Conservation (phyloP, 2,113 vertebrate genomes). For the Verasper variegatus region DNA sequence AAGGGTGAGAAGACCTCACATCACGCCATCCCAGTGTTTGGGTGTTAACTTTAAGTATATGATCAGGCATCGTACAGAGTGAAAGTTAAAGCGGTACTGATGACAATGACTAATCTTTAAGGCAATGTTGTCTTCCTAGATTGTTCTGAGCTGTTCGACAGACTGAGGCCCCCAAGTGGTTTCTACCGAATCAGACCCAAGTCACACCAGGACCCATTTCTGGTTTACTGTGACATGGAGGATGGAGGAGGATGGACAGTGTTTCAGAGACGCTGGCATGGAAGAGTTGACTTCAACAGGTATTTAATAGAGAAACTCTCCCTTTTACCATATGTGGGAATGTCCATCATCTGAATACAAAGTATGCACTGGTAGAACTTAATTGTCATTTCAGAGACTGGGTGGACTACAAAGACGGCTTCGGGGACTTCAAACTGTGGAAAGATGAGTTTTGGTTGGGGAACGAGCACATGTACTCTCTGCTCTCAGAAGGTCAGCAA, state of each 20-base stretch:
- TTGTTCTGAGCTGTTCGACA: conserved; percentile 85
- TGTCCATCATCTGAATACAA: no score
- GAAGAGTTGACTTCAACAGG: conserved; percentile 90
- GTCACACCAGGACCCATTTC: conserved; percentile 82
- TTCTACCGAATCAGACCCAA: conserved; percentile 88
- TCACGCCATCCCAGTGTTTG: neutral
- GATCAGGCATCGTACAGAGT: neutral
- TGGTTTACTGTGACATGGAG: conserved; percentile 91
- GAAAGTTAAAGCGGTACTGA: neutral
- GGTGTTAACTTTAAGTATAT: neutral
- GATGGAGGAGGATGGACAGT: conserved; percentile 92
- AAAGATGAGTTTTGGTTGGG: conserved; percentile 94
- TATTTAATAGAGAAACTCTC: conserved; percentile 44
- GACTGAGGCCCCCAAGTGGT: conserved; percentile 78
- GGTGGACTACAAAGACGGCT: conserved; percentile 90
- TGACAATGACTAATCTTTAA: neutral
- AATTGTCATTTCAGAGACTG: conserved; percentile 82
- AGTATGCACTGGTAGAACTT: no score
- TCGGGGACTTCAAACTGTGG: conserved; percentile 87
- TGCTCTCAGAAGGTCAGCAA: conserved; percentile 83
- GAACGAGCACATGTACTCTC: conserved; percentile 86
- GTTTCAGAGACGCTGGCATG: conserved; percentile 87
- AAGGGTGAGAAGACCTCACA: conserved; percentile 78
- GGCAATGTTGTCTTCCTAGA: conserved; percentile 73
- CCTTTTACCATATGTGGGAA: neutral